Conservation (phyloP, 1,140 invertebrate genomes). For the Magallana angulata region DNA sequence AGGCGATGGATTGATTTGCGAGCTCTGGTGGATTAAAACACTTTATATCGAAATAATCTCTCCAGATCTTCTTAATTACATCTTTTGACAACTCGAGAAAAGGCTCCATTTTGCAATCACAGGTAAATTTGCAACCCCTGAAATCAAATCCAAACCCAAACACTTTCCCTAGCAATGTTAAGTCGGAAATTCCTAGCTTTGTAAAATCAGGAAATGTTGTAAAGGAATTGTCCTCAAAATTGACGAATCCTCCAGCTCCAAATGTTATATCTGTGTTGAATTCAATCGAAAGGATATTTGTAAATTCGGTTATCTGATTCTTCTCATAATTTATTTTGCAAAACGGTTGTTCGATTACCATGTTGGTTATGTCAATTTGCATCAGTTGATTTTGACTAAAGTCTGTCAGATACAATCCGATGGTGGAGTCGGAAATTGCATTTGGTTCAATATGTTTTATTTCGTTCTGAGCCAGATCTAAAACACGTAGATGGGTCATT, state of each 20-base stretch:
- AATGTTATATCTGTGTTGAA: conserved; percentile 1
- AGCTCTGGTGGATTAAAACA: conserved; percentile 44
- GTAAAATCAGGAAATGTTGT: conserved; percentile 42
- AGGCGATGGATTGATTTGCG: conserved; percentile 19
- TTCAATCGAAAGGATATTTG: conserved; percentile 24
- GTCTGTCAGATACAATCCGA: conserved; percentile 26
- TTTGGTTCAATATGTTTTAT: conserved; percentile 42
- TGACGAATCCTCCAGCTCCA: conserved; percentile 39
- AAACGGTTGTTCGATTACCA: conserved; percentile 43
- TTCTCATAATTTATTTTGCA: conserved; percentile 41
- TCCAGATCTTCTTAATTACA: conserved; percentile 45
- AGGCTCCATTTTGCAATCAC: conserved; percentile 50
- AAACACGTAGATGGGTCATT: conserved; percentile 16
- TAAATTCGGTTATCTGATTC: conserved; percentile 32
- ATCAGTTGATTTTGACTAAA: conserved; percentile 35
- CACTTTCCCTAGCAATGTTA: conserved; percentile 40
- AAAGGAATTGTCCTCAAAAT: conserved; percentile 36
- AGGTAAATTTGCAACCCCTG: conserved; percentile 37
- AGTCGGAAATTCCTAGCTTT: conserved; percentile 45
- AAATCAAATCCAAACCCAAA: conserved; percentile 43
- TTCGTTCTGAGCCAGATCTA: conserved; percentile 39
- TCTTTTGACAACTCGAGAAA: conserved; percentile 44
- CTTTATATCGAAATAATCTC: conserved; percentile 42
- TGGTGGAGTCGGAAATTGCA: background rate
- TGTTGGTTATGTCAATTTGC: conserved; percentile 48